Evolutionary conservation across 2,797 vertebrate genomes (phyloP), one percentile per base, ranked within the genome.

Genomic region (Tachyglossus aculeatus): DNA sequence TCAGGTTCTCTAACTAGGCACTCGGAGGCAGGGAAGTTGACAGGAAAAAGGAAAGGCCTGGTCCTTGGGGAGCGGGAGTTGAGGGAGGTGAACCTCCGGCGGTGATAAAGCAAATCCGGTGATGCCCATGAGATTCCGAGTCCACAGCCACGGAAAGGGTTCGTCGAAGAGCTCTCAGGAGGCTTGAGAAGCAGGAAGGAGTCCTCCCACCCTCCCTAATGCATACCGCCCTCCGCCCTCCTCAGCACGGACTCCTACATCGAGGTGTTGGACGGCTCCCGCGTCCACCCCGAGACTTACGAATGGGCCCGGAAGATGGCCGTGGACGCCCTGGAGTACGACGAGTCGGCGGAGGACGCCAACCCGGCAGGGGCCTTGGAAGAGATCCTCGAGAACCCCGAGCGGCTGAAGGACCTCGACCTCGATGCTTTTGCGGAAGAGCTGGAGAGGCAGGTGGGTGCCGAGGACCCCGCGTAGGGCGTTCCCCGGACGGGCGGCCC

Each of bases 291-390:
- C 4, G 98, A 99, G 90, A 99, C 98, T 0, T 99, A 99, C 0
- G 98, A 99, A 71, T 99, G 98, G 98, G 98, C 98, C 37, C 94
- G 98, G 45, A 99, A 99, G 83, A 99, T 99, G 98, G 98, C 98
- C 1, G 98, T 99, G 36, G 98, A 99, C 58, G 98, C 98, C n/a
- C 88, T 99, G 0, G 98, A 99, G 82, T 99, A 99, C 0, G 98
- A 99, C 10, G 98, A 99, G 68, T 99, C 98, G 0, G 98, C 98
- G 3, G 98, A 99, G 78, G 98, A 99, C 19, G 98, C 98, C 29
- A 99, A 99, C 84, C 98, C 98, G 0, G 97, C 98, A 0, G 98
- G 98, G 55, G 98, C 98, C 13, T 90, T 99, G 21, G 98, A 99
- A 84, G 98, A 99, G 87, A 99, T 99, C 77, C 82, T 99, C 47